Evolutionary conservation across 2,113 vertebrate species (phyloP), one percentile per base, ranked within the genome.

Genomic region (Mola mola): DNA sequence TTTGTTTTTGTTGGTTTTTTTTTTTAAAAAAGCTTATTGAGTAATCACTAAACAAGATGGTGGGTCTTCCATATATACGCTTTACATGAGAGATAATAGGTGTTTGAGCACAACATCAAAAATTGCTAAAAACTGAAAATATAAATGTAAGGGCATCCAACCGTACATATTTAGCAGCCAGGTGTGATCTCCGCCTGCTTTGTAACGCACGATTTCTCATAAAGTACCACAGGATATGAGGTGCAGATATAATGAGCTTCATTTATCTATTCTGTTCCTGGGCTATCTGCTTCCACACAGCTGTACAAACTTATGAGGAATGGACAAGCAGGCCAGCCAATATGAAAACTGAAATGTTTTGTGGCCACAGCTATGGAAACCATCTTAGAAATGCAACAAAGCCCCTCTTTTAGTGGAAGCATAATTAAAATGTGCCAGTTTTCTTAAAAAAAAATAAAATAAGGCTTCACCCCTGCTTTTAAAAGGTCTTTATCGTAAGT

Each of bases 171-270:
- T 63, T 37, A 66, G 72, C 40, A 38, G 46, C 57, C 75, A 85
- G 84, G 71, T 86, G 83, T 63, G 34, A 66, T 60, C 56, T 58
- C 31, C 38, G 64, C 28, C 69, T 49, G 61, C 19, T 83, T 83
- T 79, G 59, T 77, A 70, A 85, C 7, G 60, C 75, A 75, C 71
- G 65, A 79, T 19, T 82, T 80, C 55, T 81, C 65, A 37, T 53
- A 36, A 64, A 72, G 43, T n/a, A 28, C 44, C 65, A 78, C 21
- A 63, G 64, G 59, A 79, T 41, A 72, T 5, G 22, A 71, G 17
- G 24, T 42, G 43, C 44, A 28, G 53, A 80, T 50, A 61, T 34
- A 50, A 52, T 33, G n/a, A 55, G 71, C 65, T 75, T 69, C n/a
- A 24, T 70, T 75, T 70, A 81, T 83, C 52, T 65, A 70, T 46